phyloP scores from a whole-genome alignment of 2,888 invertebrate species.

The Leptinotarsa peninsularis region DNA sequence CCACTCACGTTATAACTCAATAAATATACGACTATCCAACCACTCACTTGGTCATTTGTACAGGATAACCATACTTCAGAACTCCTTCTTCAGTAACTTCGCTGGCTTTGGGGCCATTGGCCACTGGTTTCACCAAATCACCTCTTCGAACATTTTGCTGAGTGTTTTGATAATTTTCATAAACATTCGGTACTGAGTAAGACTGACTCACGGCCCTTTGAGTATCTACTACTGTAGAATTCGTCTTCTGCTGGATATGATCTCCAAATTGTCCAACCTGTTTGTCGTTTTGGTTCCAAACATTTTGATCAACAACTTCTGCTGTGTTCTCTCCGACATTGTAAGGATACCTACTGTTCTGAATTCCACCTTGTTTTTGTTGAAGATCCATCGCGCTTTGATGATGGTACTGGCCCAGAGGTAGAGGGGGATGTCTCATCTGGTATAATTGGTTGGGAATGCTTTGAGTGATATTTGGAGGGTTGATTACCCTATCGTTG shows the following conservation, averaged over 20 bases:
- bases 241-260: neutral
- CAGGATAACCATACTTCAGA: constrained; percentile 44
- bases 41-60: constrained; percentile 42
- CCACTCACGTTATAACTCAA: neutral
- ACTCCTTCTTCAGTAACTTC: constrained; percentile 32
- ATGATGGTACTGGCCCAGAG: constrained; percentile 1
- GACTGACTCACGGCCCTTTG: constrained; percentile 5
- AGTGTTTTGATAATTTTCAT: neutral
- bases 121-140: neutral
- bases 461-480: neutral
- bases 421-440: neutral
- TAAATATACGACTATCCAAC: neutral
- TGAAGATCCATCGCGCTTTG: constrained; percentile 8
- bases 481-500: neutral
- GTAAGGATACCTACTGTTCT: neutral
- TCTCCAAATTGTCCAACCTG: neutral
- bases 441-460: constrained; percentile 1
- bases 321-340: neutral
- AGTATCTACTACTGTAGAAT: neutral
- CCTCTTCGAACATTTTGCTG: neutral
- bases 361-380: neutral
- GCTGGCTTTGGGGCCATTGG: neutral
- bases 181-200: constrained; percentile 12
- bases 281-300: neutral
- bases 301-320: neutral